phyloP scores from a whole-genome alignment of 2,888 invertebrate species.

The Thecocarcelia acutangulata region DNA sequence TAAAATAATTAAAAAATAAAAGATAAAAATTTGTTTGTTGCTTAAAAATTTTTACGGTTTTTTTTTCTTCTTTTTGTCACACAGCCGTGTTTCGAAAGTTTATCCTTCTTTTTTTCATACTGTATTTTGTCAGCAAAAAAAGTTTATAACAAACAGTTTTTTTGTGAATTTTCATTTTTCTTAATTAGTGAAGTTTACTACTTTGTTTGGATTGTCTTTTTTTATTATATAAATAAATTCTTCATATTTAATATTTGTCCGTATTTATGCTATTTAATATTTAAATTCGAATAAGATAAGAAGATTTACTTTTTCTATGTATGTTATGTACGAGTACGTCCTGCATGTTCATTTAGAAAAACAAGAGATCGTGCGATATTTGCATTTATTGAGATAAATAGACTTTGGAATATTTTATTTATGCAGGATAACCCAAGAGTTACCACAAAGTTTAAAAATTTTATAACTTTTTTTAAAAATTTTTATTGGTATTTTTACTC shows the following conservation, averaged over 20 bases:
- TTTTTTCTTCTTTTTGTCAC: conserved; percentile 13
- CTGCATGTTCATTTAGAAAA: too few species aligned
- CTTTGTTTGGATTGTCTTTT: conserved; percentile 35
- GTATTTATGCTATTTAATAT: background rate
- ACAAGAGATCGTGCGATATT: too few species aligned
- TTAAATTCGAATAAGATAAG: background rate
- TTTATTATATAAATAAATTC: conserved; percentile 28
- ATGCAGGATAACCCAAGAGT: too few species aligned
- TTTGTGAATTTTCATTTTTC: conserved; percentile 34
- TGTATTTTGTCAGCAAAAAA: conserved; percentile 39
- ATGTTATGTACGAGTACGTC: too few species aligned
- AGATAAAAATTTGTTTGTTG: conserved; percentile 24
- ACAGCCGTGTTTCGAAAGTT: conserved; percentile 15
- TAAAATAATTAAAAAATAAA: conserved; percentile 13
- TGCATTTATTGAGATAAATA: too few species aligned
- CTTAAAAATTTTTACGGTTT: background rate
- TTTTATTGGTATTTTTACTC: too few species aligned
- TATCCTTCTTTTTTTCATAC: conserved; percentile 25
- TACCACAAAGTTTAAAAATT: too few species aligned
- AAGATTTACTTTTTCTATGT: background rate
- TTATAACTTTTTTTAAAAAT: too few species aligned
- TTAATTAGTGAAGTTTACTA: conserved; percentile 60
- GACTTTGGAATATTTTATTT: too few species aligned
- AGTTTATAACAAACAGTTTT: conserved; percentile 33
- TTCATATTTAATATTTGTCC: conserved; percentile 34